These are phyloP conservation scores for Synergus japonicus DNA, from an alignment of 2,888 invertebrate genomes.

Conservation along the genomic window DNA sequence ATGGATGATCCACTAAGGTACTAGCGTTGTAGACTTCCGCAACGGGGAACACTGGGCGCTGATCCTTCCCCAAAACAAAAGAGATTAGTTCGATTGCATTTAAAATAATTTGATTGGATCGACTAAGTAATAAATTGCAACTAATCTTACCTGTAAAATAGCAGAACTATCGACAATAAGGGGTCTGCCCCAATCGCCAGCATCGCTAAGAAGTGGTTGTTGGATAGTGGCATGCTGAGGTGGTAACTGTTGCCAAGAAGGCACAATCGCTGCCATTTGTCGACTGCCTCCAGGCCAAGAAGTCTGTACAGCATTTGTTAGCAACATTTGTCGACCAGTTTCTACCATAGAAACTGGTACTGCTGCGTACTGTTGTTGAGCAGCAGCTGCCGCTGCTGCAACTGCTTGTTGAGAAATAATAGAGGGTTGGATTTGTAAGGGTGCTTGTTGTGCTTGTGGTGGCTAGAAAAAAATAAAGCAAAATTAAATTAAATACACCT, in stretches of 20 bases:
- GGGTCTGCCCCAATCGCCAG: slow-evolving; percentile 86
- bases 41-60: slow-evolving; percentile 82
- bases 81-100: slow-evolving; percentile 41
- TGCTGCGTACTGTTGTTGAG: slow-evolving; percentile 89
- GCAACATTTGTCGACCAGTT: slow-evolving; percentile 89
- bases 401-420: slow-evolving; percentile 87
- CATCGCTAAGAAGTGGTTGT: slow-evolving; percentile 81
- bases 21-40: slow-evolving; percentile 81
- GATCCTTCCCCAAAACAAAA: slow-evolving; percentile 77
- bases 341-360: slow-evolving; percentile 96
- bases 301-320: slow-evolving; percentile 86
- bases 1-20: slow-evolving; percentile 79
- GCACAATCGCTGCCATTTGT: slow-evolving; percentile 88
- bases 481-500: slow-evolving; percentile 5
- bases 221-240: slow-evolving; percentile 82
- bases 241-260: slow-evolving; percentile 90
- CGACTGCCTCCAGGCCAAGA: slow-evolving; percentile 85
- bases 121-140: neutral
- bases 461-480: slow-evolving; percentile 62
- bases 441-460: slow-evolving; percentile 82
- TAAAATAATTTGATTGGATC: neutral
- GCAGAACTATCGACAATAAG: slow-evolving; percentile 88
- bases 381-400: slow-evolving; percentile 80
- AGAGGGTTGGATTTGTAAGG: slow-evolving; percentile 88
- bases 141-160: slow-evolving; percentile 81